Evolutionary conservation across 1,140 invertebrate species (phyloP), one percentile per base, ranked within the genome.

Genomic region (Mesaphorura yosii): DNA sequence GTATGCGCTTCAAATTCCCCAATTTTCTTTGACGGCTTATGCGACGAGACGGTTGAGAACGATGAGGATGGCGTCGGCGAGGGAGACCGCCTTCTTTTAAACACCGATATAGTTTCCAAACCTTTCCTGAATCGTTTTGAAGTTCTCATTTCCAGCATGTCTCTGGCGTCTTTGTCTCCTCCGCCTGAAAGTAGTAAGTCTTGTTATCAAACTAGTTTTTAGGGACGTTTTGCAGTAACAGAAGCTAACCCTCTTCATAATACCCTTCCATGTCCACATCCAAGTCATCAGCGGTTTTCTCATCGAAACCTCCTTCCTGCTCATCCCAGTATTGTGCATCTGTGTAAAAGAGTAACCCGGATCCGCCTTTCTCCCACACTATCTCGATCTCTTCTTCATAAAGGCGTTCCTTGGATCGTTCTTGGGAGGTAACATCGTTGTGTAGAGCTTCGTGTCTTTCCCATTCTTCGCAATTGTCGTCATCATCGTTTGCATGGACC

Each of bases 331-430:
- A 68, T 44, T 74, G 71, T 40, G 75, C 75, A 68, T 80, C 78
- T 3, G 78, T 80, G 57, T 80, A 76, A 58, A 75, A 80, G n/a
- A 78, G 76, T 6, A 80, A 64, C 3, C 78, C 78, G 55, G 75
- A 70, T 3, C 78, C 28, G 52, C 75, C 78, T 62, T 80, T 80
- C 62, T 80, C 78, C 78, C 78, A 80, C 23, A 73, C 72, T 1
- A 78, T 60, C 66, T 80, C 78, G 47, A 77, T 72, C 62, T 78
- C 71, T 56, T 77, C 69, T 64, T 80, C 78, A 68, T 72, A 80
- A 19, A 76, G 59, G 17, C 69, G 57, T 53, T 73, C 68, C 54
- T 70, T 70, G 6, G 59, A 64, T 29, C 74, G 55, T 49, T 74
- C 72, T 59, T 73, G 69, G 34, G 72, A 72, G 7, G 71, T 67